Evolutionary conservation across 2,797 vertebrate species (phyloP).

Genomic region (Intellagama lesueurii): DNA sequence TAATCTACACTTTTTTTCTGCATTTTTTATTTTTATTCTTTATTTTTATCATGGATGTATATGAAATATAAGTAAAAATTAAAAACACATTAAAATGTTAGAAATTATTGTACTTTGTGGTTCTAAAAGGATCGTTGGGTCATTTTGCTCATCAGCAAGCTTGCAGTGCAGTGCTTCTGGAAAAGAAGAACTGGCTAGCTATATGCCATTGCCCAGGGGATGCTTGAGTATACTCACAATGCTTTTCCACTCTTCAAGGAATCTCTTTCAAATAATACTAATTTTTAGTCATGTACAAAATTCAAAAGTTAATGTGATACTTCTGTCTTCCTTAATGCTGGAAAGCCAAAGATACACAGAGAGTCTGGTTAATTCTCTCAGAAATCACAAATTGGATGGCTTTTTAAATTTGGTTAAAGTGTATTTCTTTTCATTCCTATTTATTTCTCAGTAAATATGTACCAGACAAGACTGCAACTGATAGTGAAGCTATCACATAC

Average conservation of each 20-base stretch:
- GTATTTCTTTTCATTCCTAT: not conserved
- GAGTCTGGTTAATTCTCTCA: not conserved
- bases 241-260: no score
- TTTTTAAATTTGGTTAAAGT: not conserved
- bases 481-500: not conserved
- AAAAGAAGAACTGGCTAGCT: no score
- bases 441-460: not conserved
- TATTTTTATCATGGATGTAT: no score
- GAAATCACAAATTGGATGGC: not conserved
- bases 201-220: no score
- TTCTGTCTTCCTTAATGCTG: not conserved
- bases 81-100: no score
- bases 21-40: not conserved
- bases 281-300: not conserved
- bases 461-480: not conserved
- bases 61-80: no score
- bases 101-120: no score
- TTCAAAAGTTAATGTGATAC: no score
- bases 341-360: not conserved
- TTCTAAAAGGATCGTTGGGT: no score
- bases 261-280: not conserved
- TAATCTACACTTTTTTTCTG: not conserved
- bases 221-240: no score
- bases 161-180: no score
- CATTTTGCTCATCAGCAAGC: no score